Conservation (phyloP, 92 coral and sea anemone genomes). For the Desmophyllum pertusum region DNA sequence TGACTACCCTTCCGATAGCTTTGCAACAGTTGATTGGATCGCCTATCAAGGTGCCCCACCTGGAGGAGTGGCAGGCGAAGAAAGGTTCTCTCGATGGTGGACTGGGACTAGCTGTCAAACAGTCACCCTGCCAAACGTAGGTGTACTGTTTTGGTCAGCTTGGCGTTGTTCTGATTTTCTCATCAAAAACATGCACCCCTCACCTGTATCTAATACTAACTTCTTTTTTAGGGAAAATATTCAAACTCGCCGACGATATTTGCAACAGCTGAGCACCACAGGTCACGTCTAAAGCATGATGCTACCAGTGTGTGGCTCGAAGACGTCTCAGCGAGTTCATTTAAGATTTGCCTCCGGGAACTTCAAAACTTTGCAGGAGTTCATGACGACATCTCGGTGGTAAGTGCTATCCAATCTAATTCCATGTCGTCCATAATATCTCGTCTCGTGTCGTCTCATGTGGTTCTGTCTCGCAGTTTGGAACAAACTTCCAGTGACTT, state of each 20-base stretch:
- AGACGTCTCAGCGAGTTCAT: slow-evolving; percentile 46
- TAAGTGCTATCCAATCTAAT: neutral
- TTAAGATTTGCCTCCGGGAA: slow-evolving; percentile 64
- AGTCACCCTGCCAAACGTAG: slow-evolving; percentile 49
- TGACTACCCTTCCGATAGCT: slow-evolving; percentile 65
- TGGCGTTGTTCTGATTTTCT: too few species aligned
- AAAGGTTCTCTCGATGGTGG: slow-evolving; percentile 61
- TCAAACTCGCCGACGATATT: slow-evolving; percentile 27
- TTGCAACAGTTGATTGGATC: slow-evolving; percentile 55
- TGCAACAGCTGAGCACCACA: slow-evolving; percentile 44
- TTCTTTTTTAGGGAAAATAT: slow-evolving; percentile 29
- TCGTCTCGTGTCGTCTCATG: too few species aligned
- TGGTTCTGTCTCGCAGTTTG: neutral
- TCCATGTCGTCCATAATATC: too few species aligned
- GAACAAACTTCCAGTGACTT: too few species aligned
- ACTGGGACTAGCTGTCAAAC: slow-evolving; percentile 63
- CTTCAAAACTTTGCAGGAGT: slow-evolving; percentile 57
- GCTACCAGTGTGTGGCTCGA: slow-evolving; percentile 70
- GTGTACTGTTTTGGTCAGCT: neutral
- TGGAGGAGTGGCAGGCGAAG: slow-evolving; percentile 53
- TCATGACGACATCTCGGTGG: slow-evolving; percentile 54
- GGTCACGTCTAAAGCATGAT: slow-evolving; percentile 31
- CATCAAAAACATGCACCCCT: too few species aligned
- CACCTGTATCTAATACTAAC: too few species aligned
- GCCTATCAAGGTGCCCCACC: too few species aligned